These are phyloP conservation scores for Lepidostoma basale DNA, from an alignment of 1,140 invertebrate species.

Conservation along the genomic window DNA sequence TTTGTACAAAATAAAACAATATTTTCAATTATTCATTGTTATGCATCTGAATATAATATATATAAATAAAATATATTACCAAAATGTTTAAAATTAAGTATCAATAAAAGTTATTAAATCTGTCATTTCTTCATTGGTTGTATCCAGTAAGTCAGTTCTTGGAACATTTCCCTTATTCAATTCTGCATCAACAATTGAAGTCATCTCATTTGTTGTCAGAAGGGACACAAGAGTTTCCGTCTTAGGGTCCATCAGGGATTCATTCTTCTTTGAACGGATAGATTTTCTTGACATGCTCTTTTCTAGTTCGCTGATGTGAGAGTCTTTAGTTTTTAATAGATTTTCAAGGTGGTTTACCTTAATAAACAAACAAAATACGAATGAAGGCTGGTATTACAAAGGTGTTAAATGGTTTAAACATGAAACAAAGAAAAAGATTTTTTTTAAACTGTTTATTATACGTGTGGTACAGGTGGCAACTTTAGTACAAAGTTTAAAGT, in stretches of 20 bases:
- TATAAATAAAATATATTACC: too few relatives aligned
- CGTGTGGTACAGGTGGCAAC: too few relatives aligned
- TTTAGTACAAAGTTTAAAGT: too few relatives aligned
- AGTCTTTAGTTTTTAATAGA: constrained; percentile 62
- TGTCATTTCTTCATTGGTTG: background rate
- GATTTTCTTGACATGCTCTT: constrained; percentile 31
- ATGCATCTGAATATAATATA: too few relatives aligned
- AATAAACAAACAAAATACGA: constrained; percentile 36
- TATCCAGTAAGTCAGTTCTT: background rate
- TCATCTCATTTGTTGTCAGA: background rate
- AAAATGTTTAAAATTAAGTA: background rate
- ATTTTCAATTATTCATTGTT: too few relatives aligned
- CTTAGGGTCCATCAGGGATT: constrained; percentile 14
- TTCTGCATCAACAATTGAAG: background rate
- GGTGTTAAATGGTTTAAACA: too few relatives aligned
- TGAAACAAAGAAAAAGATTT: background rate
- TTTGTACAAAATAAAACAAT: too few relatives aligned
- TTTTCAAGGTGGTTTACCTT: constrained; percentile 61
- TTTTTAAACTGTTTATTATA: too few relatives aligned
- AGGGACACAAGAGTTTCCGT: background rate
- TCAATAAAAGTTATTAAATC: constrained; percentile 22
- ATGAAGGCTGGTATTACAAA: too few relatives aligned
- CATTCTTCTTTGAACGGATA: constrained; percentile 19
- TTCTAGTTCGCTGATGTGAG: constrained; percentile 63
- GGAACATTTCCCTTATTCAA: background rate